A percentile compares a stretch with the other conserved stretches of the same genome.
These are phyloP conservation scores for Anarsia innoxiella DNA, from an alignment of 2,888 invertebrate genomes.

Conservation along the genomic window DNA sequence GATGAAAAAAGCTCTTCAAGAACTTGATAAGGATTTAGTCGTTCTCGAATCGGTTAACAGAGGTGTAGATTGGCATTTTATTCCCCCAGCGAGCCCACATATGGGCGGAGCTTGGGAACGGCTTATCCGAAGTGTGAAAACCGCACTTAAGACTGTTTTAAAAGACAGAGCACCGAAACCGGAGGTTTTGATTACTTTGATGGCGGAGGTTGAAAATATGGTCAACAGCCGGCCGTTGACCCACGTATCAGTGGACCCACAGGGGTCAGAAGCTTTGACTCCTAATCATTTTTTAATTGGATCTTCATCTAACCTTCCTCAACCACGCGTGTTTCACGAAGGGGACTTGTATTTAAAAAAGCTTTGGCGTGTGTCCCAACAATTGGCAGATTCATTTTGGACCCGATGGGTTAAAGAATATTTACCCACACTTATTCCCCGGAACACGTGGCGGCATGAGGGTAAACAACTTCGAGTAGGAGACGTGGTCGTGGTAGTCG, in stretches of 20 bases:
- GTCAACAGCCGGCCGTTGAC: not conserved
- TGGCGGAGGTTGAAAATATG: not conserved
- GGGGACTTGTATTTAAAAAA: too few relatives aligned
- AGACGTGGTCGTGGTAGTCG: too few relatives aligned
- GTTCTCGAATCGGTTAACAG: not conserved
- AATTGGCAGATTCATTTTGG: too few relatives aligned
- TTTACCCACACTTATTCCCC: too few relatives aligned
- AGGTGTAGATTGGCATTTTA: not conserved
- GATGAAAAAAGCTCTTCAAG: conserved; percentile 9
- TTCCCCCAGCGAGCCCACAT: not conserved
- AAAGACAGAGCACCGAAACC: not conserved
- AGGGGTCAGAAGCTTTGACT: not conserved
- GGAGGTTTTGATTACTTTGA: not conserved
- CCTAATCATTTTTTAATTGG: not conserved
- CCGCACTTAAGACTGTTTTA: not conserved
- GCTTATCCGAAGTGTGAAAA: not conserved
- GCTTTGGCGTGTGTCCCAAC: too few relatives aligned
- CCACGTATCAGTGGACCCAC: not conserved
- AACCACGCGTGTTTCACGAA: too few relatives aligned
- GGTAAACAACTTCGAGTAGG: too few relatives aligned
- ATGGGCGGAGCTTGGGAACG: not conserved
- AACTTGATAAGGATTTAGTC: conserved; percentile 5
- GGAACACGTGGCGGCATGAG: too few relatives aligned
- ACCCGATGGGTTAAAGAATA: too few relatives aligned
- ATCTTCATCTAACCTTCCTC: not conserved